Evolutionary conservation across 2,888 invertebrate genomes (phyloP), one percentile per base, ranked within the genome.

Genomic region (Saturnia pavonia): DNA sequence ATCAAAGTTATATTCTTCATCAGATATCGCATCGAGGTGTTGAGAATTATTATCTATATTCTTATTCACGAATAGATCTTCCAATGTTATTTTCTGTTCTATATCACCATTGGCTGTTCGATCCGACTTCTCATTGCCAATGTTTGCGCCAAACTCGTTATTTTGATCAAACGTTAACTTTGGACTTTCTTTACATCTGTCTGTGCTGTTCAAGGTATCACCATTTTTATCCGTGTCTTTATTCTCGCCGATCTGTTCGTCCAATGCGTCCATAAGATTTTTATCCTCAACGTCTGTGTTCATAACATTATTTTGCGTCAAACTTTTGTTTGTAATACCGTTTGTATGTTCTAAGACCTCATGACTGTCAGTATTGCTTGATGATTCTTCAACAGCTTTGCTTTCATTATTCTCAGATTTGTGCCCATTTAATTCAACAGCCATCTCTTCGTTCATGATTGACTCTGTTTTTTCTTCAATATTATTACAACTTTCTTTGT

Each of bases 1-100:
- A 68, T 71, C 71, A 68, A 72, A 68, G 51, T 65, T 65, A 9
- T 60, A 71, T 48, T 71, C 70, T 9, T 71, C 71, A 42, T 71
- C 68, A 0, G 71, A 65, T 11, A 68, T 63, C 11, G 27, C 22
- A 16, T 68, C 42, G 22, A 68, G 40, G 4, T 63, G 14, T 22
- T 22, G 7, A 9, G 54, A 54, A 22, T 22, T 11, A 54, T 48
- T 22, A 51, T 42, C 27, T 3, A 57, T 34, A 0, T 51, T 54
- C 22, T 34, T 42, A 57, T 70, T 70, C 1, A 19, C 63, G 0
- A 71, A 40, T 34, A 71, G 22, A 0, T 71, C 71, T 3, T 71
- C 71, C 9, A 71, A 25, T 8, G 45, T 68, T 0, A 71, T 4
- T 19, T 70, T 70, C 1, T 71, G 54, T 8, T 12, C 42, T 43